Base-by-base conservation (phyloP, 2,113 vertebrate genomes). In the Sapayoa aenigma region DNA sequence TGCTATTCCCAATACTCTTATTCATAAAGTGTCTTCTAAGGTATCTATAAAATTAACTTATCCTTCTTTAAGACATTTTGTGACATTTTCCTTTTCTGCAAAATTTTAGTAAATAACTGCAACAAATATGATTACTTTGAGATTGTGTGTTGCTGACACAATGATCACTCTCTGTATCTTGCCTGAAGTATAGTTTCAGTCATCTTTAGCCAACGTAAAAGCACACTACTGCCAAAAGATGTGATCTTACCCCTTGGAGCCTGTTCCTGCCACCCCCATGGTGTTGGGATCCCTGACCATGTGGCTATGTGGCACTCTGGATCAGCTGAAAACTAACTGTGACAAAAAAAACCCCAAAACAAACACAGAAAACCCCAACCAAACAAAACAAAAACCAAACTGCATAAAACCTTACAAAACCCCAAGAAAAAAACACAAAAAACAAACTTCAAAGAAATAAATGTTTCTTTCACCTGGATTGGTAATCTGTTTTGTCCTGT, bases 171-270 rank as follows among this genome's bases (percentile, higher is more conserved):
- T 96, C 79, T 94, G 15, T 80, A 33, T 83, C 83, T 90, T 86
- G 68, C 50, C 83, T 68, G 21, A 67, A 76, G 21, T 71, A 71
- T 47, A 59, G 95, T 96, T 95, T 96, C 96, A 95, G 94, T 95
- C 95, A 97, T 97, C 96, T 96, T 97, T 74, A 94, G 96, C 91
- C 39, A 28, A 12, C n/a, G 9, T 80, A 72, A 68, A 25, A 76
- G 41, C 46, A 83, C 63, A 46, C 12, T 83, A 41, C 58, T 88
- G 49, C 84, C 53, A 82, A 65, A 94, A 85, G 28, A 50, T 72
- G 44, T 58, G 56, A 21, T 89, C 58, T 44, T 71, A 18, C 14
- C 21, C 19, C 11, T 19, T 42, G 47, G 55, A 63, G 42, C 27
- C 9, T 52, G 31, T 87, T 79, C 39, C 62, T 91, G 58, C 53